Evolutionary conservation across 2,888 invertebrate genomes (phyloP), one percentile per base, ranked within the genome.

Genomic region (Enoplolaimus lenunculus): DNA sequence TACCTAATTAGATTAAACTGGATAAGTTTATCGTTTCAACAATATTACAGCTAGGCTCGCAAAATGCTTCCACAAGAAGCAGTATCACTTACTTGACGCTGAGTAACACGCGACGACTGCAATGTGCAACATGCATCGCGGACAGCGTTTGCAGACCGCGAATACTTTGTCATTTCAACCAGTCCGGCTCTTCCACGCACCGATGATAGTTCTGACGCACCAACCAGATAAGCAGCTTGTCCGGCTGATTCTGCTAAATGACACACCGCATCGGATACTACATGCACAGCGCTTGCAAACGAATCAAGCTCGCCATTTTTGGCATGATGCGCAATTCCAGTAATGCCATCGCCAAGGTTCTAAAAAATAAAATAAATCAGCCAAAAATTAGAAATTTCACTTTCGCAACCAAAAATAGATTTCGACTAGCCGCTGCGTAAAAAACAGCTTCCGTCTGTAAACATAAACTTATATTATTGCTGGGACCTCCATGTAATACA

Each of bases 171-270:
- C 80, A 90, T 90, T 81, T 94, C 93, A 30, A 94, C 89, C 13
- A 93, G 84, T 0, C 93, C 93, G 0, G 90, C 87, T 7, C 90
- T 86, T 0, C 94, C 95, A 0, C 91, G 90, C 28, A 89, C 89
- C 72, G 91, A 91, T 0, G 89, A 88, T 35, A 90, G 88, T 82
- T 97, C 93, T 0, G 94, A 90, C 1, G 93, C 90, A 0, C 92
- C 97, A 75, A 95, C 89, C 76, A 97, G 83, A 80, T 97, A 98
- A 0, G 94, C 93, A 0, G 93, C 90, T 81, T 85, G 95, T 0
- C 93, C 92, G 0, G 93, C 88, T 65, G 91, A 89, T 84, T 97
- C 94, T 33, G 93, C 89, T 31, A 97, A 84, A 0, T 90, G 91
- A 78, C 91, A 92, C 70, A 97, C 91, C 0, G 93, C 90, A 69